phyloP scores from a whole-genome alignment of 2,113 vertebrate genomes.

The Dendrocopos noguchii region DNA sequence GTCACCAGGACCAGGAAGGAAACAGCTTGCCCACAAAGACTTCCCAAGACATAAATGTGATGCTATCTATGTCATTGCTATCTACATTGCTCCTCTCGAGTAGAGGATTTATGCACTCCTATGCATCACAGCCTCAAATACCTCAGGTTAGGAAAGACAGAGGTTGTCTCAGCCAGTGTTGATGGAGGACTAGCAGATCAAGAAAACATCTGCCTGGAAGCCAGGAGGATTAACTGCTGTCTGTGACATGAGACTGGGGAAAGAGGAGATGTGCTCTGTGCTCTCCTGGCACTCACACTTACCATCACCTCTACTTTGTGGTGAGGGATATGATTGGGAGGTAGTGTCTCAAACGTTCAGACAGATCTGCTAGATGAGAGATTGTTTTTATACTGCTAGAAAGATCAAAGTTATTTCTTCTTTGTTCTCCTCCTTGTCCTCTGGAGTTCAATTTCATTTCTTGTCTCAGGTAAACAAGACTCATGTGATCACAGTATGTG shows the following conservation, averaged over 20 bases:
- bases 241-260: neutral
- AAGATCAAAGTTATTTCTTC: neutral
- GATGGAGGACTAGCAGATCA: neutral
- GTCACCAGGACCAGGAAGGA: neutral
- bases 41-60: neutral
- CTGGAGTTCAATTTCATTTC: neutral
- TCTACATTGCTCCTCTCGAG: neutral
- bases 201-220: neutral
- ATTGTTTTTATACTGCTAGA: neutral
- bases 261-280: neutral
- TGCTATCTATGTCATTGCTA: neutral
- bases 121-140: conserved; percentile 5
- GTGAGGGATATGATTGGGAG: neutral
- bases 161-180: neutral
- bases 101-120: neutral
- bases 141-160: neutral
- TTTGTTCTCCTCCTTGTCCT: neutral
- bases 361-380: neutral
- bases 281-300: neutral
- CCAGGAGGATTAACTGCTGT: neutral
- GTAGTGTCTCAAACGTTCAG: neutral
- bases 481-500: neutral
- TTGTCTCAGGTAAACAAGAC: neutral
- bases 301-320: neutral
- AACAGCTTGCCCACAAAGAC: neutral